Conservation (phyloP, 2,888 invertebrate species). For the Ariolimax columbianus region DNA sequence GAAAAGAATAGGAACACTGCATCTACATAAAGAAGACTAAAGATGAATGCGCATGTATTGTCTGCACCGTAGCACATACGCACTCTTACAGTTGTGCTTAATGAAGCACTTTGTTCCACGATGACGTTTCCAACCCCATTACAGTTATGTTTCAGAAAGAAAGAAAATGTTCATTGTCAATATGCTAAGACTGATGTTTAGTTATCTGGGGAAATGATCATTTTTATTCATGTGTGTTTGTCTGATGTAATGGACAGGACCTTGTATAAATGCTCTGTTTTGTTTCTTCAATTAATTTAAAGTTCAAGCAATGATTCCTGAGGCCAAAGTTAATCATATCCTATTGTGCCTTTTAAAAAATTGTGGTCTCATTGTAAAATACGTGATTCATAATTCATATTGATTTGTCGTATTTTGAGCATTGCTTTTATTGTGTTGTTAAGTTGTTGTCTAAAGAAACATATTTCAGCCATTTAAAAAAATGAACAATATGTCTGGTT, state of each 20-base stretch:
- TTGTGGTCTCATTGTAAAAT: background rate
- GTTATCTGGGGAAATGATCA: background rate
- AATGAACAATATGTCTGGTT: too few species aligned
- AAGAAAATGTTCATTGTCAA: too few species aligned
- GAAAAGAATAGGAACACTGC: too few species aligned
- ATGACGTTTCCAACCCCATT: too few species aligned
- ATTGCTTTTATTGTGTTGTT: background rate
- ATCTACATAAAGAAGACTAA: too few species aligned
- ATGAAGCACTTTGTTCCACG: too few species aligned
- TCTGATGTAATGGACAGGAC: background rate
- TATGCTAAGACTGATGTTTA: background rate
- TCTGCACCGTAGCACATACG: too few species aligned
- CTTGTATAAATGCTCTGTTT: background rate
- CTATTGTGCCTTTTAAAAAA: constrained; percentile 24
- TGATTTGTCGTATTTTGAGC: background rate
- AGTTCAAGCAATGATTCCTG: background rate
- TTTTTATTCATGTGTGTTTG: background rate
- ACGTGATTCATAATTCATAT: background rate
- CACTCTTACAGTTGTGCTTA: too few species aligned
- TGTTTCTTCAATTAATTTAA: background rate
- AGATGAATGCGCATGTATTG: too few species aligned
- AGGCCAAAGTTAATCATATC: background rate
- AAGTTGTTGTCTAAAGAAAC: background rate
- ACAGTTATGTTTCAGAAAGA: too few species aligned
- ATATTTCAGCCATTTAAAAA: background rate